These are phyloP conservation scores for Urophycis tenuis DNA, from an alignment of 2,797 vertebrate species.

Conservation along the genomic window DNA sequence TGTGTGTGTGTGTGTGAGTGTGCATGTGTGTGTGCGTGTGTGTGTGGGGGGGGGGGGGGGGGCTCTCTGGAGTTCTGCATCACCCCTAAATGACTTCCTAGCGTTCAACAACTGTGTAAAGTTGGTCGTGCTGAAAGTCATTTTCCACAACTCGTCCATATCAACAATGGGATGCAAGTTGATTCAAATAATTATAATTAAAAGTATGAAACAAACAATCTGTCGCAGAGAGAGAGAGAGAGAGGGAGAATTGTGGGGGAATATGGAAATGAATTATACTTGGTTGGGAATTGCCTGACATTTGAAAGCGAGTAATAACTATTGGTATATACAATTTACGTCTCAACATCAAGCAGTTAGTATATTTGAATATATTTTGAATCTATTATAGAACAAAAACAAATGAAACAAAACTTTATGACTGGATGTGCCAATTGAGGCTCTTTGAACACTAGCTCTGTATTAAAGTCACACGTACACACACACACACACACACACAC, in stretches of 20 bases:
- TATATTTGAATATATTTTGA: not conserved
- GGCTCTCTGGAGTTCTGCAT: not conserved
- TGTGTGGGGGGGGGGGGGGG: not conserved
- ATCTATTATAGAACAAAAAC: no score
- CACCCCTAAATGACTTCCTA: not conserved
- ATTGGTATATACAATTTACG: not conserved
- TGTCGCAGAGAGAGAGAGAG: no score
- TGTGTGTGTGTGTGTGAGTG: no score
- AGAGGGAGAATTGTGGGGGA: not conserved
- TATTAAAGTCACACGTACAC: not conserved
- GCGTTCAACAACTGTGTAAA: not conserved
- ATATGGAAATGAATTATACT: not conserved
- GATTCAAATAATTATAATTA: not conserved
- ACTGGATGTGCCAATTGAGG: not conserved
- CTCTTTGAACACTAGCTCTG: not conserved
- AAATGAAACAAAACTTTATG: not conserved
- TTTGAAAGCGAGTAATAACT: conserved; percentile 6
- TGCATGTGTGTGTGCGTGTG: not conserved
- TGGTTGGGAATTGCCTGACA: not conserved
- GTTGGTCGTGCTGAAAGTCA: not conserved
- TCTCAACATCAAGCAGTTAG: not conserved
- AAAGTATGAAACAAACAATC: not conserved
- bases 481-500: not conserved
- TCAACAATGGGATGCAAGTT: not conserved
- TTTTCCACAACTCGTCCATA: not conserved